These are phyloP conservation scores for Scatophagus argus DNA, from an alignment of 2,113 vertebrate genomes.

Conservation along the genomic window DNA sequence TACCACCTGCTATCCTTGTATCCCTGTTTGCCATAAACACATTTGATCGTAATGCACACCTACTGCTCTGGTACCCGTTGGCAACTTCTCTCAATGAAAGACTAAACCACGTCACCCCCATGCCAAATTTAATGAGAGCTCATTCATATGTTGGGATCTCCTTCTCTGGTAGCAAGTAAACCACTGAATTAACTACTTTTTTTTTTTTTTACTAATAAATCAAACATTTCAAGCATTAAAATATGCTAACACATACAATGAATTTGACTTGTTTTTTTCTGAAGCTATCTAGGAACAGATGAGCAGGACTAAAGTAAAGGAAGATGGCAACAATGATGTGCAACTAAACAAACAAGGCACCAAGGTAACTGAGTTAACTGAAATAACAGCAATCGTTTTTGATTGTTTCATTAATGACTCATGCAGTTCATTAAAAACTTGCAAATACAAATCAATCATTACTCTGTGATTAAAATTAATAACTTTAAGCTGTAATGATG, in stretches of 20 bases:
- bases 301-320: background rate
- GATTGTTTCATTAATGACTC: background rate
- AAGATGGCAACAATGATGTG: background rate
- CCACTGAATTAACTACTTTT: background rate
- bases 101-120: background rate
- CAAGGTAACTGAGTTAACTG: no score
- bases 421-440: background rate
- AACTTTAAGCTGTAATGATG: background rate
- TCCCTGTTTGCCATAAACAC: background rate
- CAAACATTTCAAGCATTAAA: background rate
- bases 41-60: background rate
- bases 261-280: no score
- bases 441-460: background rate
- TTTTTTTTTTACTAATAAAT: background rate
- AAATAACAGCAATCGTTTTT: no score
- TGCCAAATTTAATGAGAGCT: slow-evolving; percentile 1
- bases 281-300: no score
- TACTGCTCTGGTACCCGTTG: background rate
- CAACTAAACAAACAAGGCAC: no score
- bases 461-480: background rate
- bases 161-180: slow-evolving; percentile 6
- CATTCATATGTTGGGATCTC: background rate
- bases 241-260: no score
- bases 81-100: slow-evolving; percentile 9
- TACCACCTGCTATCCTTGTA: background rate